phyloP scores from a whole-genome alignment of 53 echinoderm and acorn worm species.

The Glandiceps talaboti region DNA sequence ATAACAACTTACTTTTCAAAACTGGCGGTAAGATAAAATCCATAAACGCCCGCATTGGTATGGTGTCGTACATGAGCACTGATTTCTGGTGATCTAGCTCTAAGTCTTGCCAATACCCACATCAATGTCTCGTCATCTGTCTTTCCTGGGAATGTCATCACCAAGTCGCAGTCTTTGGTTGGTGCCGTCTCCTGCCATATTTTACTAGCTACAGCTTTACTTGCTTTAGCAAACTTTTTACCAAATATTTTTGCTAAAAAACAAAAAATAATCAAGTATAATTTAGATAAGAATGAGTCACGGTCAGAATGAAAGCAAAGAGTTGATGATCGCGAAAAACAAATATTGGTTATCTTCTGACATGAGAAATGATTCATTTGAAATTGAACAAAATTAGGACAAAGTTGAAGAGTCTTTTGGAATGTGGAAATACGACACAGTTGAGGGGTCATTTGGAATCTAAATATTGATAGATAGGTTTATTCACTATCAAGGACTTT shows the following conservation, averaged over 20 bases:
- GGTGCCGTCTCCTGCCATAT: conserved; percentile 87
- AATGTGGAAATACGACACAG: no score
- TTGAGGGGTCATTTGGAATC: no score
- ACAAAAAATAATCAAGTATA: neutral
- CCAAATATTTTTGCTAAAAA: conserved; percentile 67
- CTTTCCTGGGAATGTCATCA: conserved; percentile 82
- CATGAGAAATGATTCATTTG: no score
- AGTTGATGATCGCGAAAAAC: no score
- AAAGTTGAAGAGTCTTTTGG: no score
- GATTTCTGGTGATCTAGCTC: conserved; percentile 55
- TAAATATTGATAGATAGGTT: no score
- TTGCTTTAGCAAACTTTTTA: conserved; percentile 83
- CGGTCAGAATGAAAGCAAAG: no score
- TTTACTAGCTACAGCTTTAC: conserved; percentile 78
- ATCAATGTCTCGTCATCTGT: conserved; percentile 61
- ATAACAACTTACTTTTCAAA: conserved; percentile 50
- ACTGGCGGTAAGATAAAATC: conserved; percentile 71
- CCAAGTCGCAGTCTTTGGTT: conserved; percentile 69
- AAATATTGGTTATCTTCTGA: neutral
- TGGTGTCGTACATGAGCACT: conserved; percentile 63
- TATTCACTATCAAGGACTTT: no score
- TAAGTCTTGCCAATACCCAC: conserved; percentile 63
- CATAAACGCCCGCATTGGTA: conserved; percentile 73
- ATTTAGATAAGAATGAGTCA: neutral
- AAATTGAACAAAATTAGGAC: no score